Conservation (phyloP, 2,797 vertebrate species). For the Cryptoprocta ferox region DNA sequence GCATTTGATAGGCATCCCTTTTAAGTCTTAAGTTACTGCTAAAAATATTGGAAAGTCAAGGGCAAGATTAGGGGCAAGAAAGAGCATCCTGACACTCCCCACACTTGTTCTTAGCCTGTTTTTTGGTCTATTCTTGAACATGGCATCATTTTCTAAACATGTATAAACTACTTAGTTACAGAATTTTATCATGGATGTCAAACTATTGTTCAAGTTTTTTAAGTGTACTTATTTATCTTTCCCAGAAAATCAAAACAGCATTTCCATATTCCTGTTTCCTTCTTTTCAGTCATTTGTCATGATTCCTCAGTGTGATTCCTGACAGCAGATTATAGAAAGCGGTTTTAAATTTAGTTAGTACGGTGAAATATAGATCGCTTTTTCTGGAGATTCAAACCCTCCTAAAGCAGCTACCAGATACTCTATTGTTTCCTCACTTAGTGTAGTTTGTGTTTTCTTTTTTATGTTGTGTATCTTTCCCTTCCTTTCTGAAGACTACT, state of each 20-base stretch:
- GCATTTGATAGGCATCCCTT: conserved; percentile 73
- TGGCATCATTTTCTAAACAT: background rate
- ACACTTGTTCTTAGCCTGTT: background rate
- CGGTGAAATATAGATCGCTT: background rate
- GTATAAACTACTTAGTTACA: background rate
- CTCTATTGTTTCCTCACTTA: background rate
- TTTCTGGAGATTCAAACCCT: background rate
- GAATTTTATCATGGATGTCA: background rate
- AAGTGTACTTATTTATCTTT: background rate
- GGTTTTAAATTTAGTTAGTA: conserved; percentile 31
- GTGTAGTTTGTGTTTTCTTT: background rate
- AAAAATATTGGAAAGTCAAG: conserved; percentile 72
- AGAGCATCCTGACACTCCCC: background rate
- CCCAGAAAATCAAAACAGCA: conserved; percentile 1
- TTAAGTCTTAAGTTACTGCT: conserved; percentile 69
- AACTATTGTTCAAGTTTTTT: background rate
- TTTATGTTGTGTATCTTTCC: background rate
- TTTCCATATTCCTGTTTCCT: conserved; percentile 16
- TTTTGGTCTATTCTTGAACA: conserved; percentile 23
- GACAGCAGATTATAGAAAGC: background rate
- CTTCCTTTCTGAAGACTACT: background rate
- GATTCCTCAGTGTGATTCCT: background rate
- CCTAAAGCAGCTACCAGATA: background rate
- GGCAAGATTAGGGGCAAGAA: conserved; percentile 33
- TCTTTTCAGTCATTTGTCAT: background rate